These are phyloP conservation scores for Pachypanchax playfairii DNA, from an alignment of 2,113 vertebrate genomes.

Conservation along the genomic window DNA sequence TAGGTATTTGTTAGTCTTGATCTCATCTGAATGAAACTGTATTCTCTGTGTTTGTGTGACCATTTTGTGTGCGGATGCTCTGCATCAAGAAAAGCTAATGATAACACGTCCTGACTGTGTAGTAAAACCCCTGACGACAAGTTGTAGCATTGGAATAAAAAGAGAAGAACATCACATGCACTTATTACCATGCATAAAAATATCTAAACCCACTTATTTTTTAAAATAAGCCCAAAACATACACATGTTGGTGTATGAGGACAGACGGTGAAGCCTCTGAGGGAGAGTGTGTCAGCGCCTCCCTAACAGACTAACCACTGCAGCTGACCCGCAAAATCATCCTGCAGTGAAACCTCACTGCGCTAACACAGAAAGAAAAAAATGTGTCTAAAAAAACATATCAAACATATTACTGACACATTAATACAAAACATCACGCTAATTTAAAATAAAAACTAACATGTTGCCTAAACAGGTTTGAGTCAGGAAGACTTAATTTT, in stretches of 20 bases:
- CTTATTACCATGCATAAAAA: background rate
- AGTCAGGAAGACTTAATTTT: too few species aligned
- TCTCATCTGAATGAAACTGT: constrained; percentile 31
- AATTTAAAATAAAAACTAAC: too few species aligned
- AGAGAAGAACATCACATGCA: constrained; percentile 2
- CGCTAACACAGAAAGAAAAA: background rate
- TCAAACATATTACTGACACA: too few species aligned
- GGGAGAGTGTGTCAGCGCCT: constrained; percentile 23
- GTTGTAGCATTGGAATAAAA: constrained; percentile 40
- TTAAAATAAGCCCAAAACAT: background rate
- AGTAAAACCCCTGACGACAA: constrained; percentile 38
- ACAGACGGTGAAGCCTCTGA: constrained; percentile 21
- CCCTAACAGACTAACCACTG: constrained; percentile 9
- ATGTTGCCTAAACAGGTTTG: too few species aligned
- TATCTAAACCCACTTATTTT: background rate
- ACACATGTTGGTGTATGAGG: too few species aligned
- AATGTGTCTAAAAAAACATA: background rate
- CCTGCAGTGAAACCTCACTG: constrained; percentile 3
- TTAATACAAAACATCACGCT: too few species aligned
- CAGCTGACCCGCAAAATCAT: constrained; percentile 47
- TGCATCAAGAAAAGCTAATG: constrained; percentile 37
- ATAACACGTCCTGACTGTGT: constrained; percentile 36
- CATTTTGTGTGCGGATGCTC: background rate
- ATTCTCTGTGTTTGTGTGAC: background rate
- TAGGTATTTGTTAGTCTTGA: constrained; percentile 9